A percentile compares a stretch with the other conserved stretches of the same genome.
phyloP scores from a whole-genome alignment of 35 echinoderm and acorn worm species.

The Ophiothrix spiculata region DNA sequence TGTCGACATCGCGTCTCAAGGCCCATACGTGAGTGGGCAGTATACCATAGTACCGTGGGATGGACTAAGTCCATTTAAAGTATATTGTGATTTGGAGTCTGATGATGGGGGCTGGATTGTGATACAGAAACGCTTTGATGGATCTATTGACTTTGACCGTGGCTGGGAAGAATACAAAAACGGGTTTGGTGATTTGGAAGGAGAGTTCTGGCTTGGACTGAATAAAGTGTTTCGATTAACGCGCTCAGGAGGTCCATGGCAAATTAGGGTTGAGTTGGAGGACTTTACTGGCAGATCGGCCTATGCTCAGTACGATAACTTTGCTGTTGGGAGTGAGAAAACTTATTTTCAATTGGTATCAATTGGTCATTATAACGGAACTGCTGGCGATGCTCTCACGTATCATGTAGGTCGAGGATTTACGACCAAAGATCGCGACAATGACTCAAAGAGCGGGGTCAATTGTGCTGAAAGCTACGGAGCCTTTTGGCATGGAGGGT shows the following conservation, averaged over 20 bases:
- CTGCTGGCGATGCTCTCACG: not conserved
- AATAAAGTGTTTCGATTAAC: not conserved
- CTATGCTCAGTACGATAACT: constrained; percentile 2
- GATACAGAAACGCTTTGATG: constrained; percentile 1
- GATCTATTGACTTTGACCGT: not conserved
- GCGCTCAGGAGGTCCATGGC: not conserved
- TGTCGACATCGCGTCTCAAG: not conserved
- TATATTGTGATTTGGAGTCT: constrained; percentile 3
- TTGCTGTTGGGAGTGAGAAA: not conserved
- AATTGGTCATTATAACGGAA: not conserved
- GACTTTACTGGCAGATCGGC: not conserved
- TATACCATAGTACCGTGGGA: not conserved
- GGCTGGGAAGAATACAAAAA: not conserved
- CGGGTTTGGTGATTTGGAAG: not conserved
- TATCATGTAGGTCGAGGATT: not conserved
- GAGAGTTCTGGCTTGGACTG: not conserved
- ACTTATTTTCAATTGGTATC: not conserved
- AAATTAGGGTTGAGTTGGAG: not conserved
- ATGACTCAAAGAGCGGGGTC: not conserved
- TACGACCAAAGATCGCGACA: not conserved
- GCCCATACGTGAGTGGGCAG: not conserved
- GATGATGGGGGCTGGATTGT: constrained; percentile 6
- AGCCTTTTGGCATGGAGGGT: not conserved
- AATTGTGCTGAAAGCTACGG: not conserved
- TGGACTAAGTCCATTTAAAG: not conserved